Percentiles rank a stretch among this genome's conserved stretches.
Evolutionary conservation across 2,888 invertebrate species (phyloP).

Genomic region (Coecobrya sp.): DNA sequence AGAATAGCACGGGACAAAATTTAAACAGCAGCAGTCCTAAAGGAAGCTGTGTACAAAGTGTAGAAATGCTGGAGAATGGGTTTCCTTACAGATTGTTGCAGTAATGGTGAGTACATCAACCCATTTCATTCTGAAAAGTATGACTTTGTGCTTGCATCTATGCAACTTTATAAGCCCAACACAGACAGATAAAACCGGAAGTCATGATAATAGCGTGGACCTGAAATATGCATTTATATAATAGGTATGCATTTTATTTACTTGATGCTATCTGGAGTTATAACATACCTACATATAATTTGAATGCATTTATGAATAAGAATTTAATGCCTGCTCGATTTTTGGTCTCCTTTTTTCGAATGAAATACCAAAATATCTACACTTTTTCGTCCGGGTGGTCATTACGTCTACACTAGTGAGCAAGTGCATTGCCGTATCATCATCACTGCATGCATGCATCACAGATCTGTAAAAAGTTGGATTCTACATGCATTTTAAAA

Average conservation of each 20-base stretch:
- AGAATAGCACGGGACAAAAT: conserved; percentile 55
- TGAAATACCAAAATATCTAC: conserved; percentile 44
- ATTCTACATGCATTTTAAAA: conserved; percentile 25
- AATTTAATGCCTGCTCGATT: background rate
- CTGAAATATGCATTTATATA: background rate
- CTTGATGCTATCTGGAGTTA: background rate
- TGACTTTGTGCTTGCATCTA: background rate
- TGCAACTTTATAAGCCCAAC: background rate
- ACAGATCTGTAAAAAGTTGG: conserved; percentile 3
- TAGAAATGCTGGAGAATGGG: background rate
- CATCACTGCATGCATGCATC: background rate
- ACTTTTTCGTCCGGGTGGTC: conserved; percentile 78
- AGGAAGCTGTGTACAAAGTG: conserved; percentile 4
- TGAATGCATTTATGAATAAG: background rate
- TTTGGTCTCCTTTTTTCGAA: background rate
- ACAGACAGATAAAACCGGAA: conserved; percentile 75
- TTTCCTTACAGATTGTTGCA: background rate
- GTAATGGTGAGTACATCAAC: background rate
- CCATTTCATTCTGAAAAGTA: conserved; percentile 37
- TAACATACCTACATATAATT: background rate
- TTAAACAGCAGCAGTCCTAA: background rate
- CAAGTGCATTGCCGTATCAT: conserved; percentile 48
- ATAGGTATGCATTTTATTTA: background rate
- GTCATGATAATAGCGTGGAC: conserved; percentile 73
- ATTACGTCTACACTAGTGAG: conserved; percentile 77